Conservation (phyloP, 2,888 invertebrate genomes). For the Anthophora plumipes region DNA sequence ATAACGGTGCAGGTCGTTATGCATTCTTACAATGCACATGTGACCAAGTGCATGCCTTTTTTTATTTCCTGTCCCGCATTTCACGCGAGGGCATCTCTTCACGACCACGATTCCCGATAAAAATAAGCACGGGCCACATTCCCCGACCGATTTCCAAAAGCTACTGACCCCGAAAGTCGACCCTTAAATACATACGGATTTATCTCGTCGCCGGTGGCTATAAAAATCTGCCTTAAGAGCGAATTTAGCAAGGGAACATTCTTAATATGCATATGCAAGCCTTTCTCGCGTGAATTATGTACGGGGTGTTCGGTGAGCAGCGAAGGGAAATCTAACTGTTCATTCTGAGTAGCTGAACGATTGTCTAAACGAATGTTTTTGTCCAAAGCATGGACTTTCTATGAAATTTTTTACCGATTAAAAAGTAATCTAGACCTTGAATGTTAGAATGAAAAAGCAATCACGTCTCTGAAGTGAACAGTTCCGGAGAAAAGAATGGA, state of each 20-base stretch:
- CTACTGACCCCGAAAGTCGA: constrained; percentile 43
- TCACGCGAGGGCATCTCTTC: constrained; percentile 8
- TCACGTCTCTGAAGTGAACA: no score
- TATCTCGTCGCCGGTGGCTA: constrained; percentile 24
- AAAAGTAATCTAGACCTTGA: no score
- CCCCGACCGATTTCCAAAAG: constrained; percentile 49
- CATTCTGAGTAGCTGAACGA: no score
- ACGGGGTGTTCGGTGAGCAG: background rate
- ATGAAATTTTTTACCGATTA: no score
- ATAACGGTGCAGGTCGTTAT: constrained; percentile 40
- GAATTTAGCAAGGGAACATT: background rate
- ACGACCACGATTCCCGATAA: constrained; percentile 17
- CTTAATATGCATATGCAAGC: background rate
- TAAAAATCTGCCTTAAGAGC: constrained; percentile 10
- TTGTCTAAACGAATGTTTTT: no score
- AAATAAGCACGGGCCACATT: constrained; percentile 44
- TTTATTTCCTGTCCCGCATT: constrained; percentile 37
- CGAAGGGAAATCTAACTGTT: no score
- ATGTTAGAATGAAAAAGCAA: no score
- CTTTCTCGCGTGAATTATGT: background rate
- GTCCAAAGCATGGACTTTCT: no score
- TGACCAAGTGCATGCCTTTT: constrained; percentile 21
- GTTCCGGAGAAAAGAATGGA: no score
- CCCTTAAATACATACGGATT: constrained; percentile 42
- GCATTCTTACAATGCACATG: constrained; percentile 49